A percentile compares a stretch with the other conserved stretches of the same genome.
Evolutionary conservation across 2,888 invertebrate genomes (phyloP).

Genomic region (Dryadula phaetusa): DNA sequence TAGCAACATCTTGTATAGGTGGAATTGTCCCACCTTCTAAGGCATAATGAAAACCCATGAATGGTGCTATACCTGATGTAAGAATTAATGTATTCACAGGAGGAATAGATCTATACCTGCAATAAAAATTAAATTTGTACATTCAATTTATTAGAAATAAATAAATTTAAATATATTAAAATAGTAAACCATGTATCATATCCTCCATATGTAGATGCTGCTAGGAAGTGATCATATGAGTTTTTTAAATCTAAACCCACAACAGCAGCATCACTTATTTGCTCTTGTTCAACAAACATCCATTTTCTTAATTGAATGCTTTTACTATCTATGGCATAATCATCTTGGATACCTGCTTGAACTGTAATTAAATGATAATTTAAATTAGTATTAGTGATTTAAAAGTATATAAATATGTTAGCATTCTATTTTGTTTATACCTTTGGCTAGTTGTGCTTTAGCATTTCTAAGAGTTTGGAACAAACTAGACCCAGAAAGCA

Average conservation of each 20-base stretch:
- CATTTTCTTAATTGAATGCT: constrained; percentile 93
- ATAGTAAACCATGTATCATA: constrained; percentile 83
- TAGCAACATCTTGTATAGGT: constrained; percentile 95
- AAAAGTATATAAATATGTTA: constrained; percentile 6
- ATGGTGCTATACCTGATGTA: constrained; percentile 92
- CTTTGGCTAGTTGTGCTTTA: constrained; percentile 91
- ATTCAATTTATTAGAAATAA: background rate
- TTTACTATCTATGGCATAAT: constrained; percentile 80
- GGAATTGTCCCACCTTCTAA: constrained; percentile 92
- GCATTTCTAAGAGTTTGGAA: constrained; percentile 92
- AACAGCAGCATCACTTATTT: constrained; percentile 90
- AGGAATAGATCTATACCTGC: constrained; percentile 88
- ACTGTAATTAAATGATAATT: constrained; percentile 63
- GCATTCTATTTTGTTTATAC: constrained; percentile 66
- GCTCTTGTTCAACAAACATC: constrained; percentile 91
- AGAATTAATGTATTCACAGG: constrained; percentile 90
- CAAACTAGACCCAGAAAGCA: constrained; percentile 90
- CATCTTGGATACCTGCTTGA: constrained; percentile 87
- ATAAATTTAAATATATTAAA: background rate
- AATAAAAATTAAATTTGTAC: constrained; percentile 25
- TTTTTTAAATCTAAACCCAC: constrained; percentile 89
- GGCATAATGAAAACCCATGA: constrained; percentile 94
- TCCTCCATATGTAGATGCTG: constrained; percentile 91
- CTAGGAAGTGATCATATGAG: constrained; percentile 94
- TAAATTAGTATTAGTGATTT: background rate